phyloP scores from a whole-genome alignment of 2,113 vertebrate species.

The Diadophis punctatus region DNA sequence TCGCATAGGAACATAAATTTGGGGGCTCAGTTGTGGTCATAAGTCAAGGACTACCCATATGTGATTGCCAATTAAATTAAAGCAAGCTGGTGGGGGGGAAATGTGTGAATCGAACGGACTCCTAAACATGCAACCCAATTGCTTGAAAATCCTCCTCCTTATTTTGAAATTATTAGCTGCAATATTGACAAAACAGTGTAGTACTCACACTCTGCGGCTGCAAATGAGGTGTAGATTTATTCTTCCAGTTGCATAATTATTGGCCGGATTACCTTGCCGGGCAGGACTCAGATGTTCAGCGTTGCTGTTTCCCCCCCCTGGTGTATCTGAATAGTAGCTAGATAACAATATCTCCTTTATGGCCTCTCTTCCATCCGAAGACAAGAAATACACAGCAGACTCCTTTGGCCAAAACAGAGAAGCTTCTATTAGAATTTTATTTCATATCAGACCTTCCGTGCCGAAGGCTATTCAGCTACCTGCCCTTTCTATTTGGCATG shows the following conservation, averaged over 20 bases:
- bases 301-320: background rate
- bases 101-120: background rate
- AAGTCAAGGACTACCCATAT: no score
- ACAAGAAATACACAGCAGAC: background rate
- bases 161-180: background rate
- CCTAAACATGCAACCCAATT: background rate
- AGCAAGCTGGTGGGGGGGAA: background rate
- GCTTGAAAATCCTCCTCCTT: background rate
- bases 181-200: background rate
- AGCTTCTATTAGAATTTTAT: background rate
- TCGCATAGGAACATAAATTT: no score
- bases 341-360: background rate
- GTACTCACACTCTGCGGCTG: background rate
- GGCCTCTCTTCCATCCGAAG: background rate
- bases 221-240: background rate
- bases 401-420: background rate
- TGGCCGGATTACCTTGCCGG: background rate
- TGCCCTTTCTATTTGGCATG: background rate
- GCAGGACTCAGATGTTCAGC: background rate
- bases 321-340: background rate
- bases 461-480: background rate
- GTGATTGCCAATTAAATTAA: background rate
- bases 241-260: background rate
- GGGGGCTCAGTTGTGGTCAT: no score
- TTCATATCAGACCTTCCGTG: background rate